phyloP scores from a whole-genome alignment of 2,888 invertebrate species.

The Maniola hyperantus region DNA sequence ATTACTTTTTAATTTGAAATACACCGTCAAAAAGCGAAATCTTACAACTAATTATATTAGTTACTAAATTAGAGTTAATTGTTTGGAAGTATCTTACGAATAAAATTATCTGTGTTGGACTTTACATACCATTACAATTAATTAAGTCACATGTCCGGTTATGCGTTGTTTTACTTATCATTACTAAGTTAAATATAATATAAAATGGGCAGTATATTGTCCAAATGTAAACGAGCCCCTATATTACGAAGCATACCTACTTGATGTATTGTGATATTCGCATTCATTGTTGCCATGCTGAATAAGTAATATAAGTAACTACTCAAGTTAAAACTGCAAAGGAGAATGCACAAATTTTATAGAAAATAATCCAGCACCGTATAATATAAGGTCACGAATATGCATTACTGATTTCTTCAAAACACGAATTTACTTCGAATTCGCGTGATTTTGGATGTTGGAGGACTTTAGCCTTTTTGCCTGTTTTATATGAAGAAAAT shows the following conservation, averaged over 20 bases:
- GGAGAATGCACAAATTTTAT: background rate
- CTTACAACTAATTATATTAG: background rate
- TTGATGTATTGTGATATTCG: constrained; percentile 3
- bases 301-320: background rate
- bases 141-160: background rate
- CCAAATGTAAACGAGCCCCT: constrained; percentile 1
- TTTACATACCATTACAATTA: background rate
- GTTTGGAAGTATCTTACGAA: background rate
- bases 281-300: constrained; percentile 8
- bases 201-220: background rate
- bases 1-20: background rate
- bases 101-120: background rate
- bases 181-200: background rate
- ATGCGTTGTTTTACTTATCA: background rate
- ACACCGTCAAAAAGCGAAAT: background rate
- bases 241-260: constrained; percentile 8
- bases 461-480: background rate
- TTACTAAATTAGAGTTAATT: too few relatives aligned
- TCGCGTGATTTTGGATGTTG: background rate
- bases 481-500: background rate
- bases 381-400: background rate
- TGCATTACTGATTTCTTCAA: too few relatives aligned
- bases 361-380: background rate
- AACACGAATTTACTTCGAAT: background rate
- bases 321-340: background rate